A percentile compares a stretch with the other conserved stretches of the same genome.
These are phyloP conservation scores for Halcyon leucocephala DNA, from an alignment of 2,797 vertebrate species.

Conservation along the genomic window DNA sequence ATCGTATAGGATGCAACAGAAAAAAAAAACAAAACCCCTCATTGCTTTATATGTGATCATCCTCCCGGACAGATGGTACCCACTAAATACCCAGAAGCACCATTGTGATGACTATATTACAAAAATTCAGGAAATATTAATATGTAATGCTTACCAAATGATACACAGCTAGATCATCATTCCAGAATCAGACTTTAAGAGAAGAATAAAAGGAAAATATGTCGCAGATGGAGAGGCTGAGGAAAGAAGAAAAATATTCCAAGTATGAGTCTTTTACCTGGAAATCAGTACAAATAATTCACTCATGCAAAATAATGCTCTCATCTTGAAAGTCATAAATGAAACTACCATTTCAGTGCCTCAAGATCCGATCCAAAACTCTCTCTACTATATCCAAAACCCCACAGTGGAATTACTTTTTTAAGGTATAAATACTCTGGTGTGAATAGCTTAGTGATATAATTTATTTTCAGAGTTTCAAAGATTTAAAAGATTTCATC, in stretches of 20 bases:
- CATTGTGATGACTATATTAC: neutral
- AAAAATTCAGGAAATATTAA: neutral
- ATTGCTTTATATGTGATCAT: neutral
- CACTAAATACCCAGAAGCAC: neutral
- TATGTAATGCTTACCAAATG: neutral
- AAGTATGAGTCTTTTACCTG: neutral
- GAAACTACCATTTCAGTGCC: neutral
- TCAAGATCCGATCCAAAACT: neutral
- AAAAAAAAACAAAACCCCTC: neutral
- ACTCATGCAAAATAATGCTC: neutral
- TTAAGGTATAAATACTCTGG: neutral
- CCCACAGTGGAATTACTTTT: neutral
- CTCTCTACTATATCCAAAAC: neutral
- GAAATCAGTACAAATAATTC: neutral
- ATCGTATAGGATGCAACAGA: neutral
- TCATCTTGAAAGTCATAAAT: neutral
- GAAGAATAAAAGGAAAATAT: neutral
- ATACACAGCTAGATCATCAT: neutral
- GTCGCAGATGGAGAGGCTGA: neutral
- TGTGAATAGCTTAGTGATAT: neutral
- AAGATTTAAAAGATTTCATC: neutral
- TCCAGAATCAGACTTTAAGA: neutral
- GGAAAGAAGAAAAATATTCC: neutral
- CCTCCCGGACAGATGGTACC: neutral
- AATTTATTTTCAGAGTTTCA: neutral